Evolutionary conservation across 2,888 invertebrate genomes (phyloP), one percentile per base, ranked within the genome.

Genomic region (Hololepta plana): DNA sequence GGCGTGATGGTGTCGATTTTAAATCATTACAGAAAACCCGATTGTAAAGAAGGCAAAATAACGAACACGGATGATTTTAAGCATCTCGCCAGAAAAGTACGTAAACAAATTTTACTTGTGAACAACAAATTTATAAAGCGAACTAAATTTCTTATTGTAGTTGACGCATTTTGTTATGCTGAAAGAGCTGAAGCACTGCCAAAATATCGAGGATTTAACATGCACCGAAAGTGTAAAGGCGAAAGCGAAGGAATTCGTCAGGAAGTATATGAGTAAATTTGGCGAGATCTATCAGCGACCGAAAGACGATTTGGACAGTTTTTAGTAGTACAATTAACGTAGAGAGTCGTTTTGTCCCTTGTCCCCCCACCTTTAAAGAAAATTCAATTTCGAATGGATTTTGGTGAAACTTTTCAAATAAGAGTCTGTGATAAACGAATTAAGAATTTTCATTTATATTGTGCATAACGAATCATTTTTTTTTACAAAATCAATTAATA

Each of bases 241-340:
- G 40, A 96, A 96, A 55, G 88, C 93, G 11, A 81, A 81, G 51
- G 93, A 88, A 55, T 95, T 87, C 53, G 85, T 95, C 29, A 74
- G 71, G 45, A 91, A 90, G 49, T 95, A 95, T 55, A 95, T 96
- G 95, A 72, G 73, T 12, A 90, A 90, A 55, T 91, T 85, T 55
- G 90, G 88, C 1, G 67, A 76, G 2, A 64, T 74, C 15, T 87
- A 85, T 56, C 63, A 64, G 35, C 60, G 73, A 36, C 67, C 72
- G 19, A 64, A 67, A 6, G 75, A 76, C 39, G 75, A 75, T 39
- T 46, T 52, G n/a, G 63, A 64, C 12, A 38, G 34, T 26, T 36
- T n/a, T n/a, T n/a, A n/a, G n/a, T n/a, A n/a, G n/a, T n/a, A n/a
- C n/a, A n/a, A n/a, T n/a, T n/a, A n/a, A n/a, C n/a, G n/a, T n/a